Percentiles rank a stretch among this genome's conserved stretches.
Conservation (phyloP, 2,797 vertebrate genomes). For the Urosaurus nigricauda region DNA sequence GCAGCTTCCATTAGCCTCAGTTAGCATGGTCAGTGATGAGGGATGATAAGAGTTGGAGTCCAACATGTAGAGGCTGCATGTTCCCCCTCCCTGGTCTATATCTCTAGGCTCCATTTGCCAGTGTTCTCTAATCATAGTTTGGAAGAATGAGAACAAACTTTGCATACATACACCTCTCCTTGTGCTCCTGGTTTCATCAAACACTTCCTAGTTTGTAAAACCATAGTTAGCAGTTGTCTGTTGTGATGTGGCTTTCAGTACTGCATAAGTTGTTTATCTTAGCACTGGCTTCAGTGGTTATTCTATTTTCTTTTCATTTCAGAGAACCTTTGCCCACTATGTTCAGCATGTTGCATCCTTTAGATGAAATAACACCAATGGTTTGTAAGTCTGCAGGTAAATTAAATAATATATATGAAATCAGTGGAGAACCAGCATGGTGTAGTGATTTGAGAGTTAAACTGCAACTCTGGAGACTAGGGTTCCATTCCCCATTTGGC, state of each 20-base stretch:
- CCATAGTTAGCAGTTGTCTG: background rate
- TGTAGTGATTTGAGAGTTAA: too few species aligned
- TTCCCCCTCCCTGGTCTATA: background rate
- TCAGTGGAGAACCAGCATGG: too few species aligned
- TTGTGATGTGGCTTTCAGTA: too few species aligned
- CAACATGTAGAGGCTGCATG: background rate
- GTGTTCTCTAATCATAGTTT: background rate
- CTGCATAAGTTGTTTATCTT: background rate
- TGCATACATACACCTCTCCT: background rate
- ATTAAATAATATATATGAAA: slow-evolving; percentile 28
- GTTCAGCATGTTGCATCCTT: slow-evolving; percentile 97
- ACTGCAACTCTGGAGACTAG: too few species aligned
- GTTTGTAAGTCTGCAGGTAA: slow-evolving; percentile 91
- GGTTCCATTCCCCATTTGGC: too few species aligned
- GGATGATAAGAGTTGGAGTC: background rate
- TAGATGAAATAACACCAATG: slow-evolving; percentile 95
- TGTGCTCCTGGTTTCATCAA: background rate
- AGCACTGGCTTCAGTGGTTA: background rate
- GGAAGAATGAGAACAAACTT: background rate
- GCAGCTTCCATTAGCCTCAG: background rate
- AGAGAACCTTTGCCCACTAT: slow-evolving; percentile 94
- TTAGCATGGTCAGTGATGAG: background rate
- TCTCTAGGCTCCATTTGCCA: background rate
- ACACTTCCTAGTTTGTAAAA: background rate
- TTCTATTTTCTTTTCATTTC: slow-evolving; percentile 56